Percentiles rank a stretch among this genome's conserved stretches.
Evolutionary conservation across 2,113 vertebrate genomes (phyloP).

Genomic region (Aythya baeri): DNA sequence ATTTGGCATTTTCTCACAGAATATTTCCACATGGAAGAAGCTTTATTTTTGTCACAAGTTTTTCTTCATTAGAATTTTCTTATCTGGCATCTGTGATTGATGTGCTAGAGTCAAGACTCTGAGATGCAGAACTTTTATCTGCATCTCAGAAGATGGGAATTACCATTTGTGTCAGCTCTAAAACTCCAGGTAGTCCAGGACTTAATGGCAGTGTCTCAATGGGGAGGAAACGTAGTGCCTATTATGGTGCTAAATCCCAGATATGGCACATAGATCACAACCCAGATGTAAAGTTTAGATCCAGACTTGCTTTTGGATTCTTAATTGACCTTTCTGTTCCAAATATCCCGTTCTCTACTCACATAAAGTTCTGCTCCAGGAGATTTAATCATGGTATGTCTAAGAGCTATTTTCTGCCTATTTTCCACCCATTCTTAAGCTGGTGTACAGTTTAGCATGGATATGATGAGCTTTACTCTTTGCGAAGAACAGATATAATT

Average conservation of each 20-base stretch:
- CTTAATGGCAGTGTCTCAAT: not conserved
- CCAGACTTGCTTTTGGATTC: not conserved
- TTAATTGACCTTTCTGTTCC: not conserved
- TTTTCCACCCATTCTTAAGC: not conserved
- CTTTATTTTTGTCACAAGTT: not conserved
- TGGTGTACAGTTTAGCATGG: not conserved
- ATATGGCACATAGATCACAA: not conserved
- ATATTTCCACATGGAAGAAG: not conserved
- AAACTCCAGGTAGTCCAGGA: not conserved
- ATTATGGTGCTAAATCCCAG: not conserved
- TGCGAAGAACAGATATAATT: not conserved
- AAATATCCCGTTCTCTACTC: not conserved
- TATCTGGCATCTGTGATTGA: not conserved
- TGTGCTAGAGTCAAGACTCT: not conserved
- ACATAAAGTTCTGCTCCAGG: not conserved
- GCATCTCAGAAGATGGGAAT: not conserved
- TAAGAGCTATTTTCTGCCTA: not conserved
- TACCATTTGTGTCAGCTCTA: not conserved
- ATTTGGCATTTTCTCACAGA: not conserved
- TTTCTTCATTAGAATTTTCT: not conserved
- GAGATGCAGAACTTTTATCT: not conserved
- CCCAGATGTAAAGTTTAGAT: not conserved
- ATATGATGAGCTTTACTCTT: not conserved
- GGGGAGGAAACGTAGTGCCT: not conserved
- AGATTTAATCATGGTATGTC: not conserved